Evolutionary conservation across 2,888 invertebrate species (phyloP).

Genomic region (Lasiommata megera): DNA sequence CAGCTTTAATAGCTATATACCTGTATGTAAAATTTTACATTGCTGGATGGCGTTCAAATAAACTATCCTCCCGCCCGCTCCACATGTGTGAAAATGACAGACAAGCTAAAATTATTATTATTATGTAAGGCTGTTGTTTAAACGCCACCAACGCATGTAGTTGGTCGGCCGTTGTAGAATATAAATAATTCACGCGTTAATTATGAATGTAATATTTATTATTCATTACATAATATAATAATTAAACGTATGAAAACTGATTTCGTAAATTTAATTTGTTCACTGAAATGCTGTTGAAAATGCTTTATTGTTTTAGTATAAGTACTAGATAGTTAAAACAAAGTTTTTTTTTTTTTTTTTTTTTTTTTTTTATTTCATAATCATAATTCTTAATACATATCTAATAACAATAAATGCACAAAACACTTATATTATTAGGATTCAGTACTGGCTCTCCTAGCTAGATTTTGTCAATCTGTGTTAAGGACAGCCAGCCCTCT

Average conservation of each 20-base stretch:
- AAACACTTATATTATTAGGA: too few relatives aligned
- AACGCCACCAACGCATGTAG: slow-evolving; percentile 1
- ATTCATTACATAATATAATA: not conserved
- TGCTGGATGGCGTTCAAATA: not conserved
- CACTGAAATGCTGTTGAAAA: not conserved
- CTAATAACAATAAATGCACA: too few relatives aligned
- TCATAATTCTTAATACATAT: too few relatives aligned
- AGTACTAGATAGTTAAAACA: too few relatives aligned
- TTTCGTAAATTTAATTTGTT: not conserved
- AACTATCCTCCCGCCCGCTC: not conserved
- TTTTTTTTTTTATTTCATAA: too few relatives aligned
- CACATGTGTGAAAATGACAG: not conserved
- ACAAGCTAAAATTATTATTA: not conserved
- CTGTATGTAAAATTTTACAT: not conserved
- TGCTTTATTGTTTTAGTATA: not conserved
- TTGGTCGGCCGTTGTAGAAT: not conserved
- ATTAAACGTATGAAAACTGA: slow-evolving; percentile 1
- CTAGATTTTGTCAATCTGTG: too few relatives aligned
- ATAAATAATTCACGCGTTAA: slow-evolving; percentile 3
- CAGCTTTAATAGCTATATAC: too few relatives aligned
- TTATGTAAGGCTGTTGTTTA: not conserved
- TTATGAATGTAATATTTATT: not conserved
- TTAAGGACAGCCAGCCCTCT: too few relatives aligned
- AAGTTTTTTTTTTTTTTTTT: not conserved
- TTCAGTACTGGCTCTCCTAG: too few relatives aligned